Conservation (phyloP, 2,888 invertebrate genomes). For the Trimorus sp. region DNA sequence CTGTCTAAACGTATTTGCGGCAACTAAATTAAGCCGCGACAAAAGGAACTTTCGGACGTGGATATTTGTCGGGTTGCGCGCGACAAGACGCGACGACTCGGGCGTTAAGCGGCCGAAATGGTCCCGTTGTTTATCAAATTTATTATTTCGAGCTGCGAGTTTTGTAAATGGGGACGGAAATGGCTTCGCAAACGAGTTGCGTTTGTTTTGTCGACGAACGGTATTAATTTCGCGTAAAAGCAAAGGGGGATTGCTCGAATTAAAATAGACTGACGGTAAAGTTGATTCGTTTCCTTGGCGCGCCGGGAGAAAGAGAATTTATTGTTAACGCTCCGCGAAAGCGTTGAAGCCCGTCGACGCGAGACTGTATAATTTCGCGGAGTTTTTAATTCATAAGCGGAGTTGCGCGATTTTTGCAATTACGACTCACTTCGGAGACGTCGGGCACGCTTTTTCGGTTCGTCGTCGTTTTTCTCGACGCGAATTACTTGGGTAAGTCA, state of each 20-base stretch:
- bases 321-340: too few relatives aligned
- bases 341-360: too few relatives aligned
- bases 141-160: conserved; percentile 34
- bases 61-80: conserved; percentile 38
- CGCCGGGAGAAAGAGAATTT: too few relatives aligned
- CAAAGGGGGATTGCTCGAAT: conserved; percentile 8
- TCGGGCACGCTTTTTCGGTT: too few relatives aligned
- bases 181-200: conserved; percentile 8
- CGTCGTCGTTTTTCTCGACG: too few relatives aligned
- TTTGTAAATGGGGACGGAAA: conserved; percentile 30
- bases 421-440: too few relatives aligned
- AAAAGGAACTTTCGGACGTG: conserved; percentile 57
- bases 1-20: conserved; percentile 56
- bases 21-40: conserved; percentile 57
- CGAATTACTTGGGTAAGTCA: too few relatives aligned
- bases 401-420: too few relatives aligned
- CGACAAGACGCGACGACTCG: conserved; percentile 25
- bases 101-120: conserved; percentile 12
- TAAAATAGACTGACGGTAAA: background rate
- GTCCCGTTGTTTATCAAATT: conserved; percentile 35
- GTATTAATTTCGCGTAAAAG: conserved; percentile 12
- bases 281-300: too few relatives aligned
- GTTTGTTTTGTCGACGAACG: conserved; percentile 22
- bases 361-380: too few relatives aligned
- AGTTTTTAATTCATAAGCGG: too few relatives aligned